Base-by-base conservation (phyloP, 1,140 invertebrate genomes). In the Berghia stephanieae region DNA sequence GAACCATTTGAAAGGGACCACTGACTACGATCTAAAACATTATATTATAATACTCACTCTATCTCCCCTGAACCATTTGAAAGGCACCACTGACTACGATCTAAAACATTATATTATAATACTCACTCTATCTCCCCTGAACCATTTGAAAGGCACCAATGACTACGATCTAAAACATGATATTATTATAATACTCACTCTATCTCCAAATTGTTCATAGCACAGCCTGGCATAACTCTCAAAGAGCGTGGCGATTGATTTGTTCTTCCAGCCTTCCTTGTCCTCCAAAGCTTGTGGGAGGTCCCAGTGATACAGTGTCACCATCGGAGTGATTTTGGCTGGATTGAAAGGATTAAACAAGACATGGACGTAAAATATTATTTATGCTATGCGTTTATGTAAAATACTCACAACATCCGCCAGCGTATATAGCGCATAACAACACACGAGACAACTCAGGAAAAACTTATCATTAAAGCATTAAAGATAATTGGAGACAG, bases 261-360 rank as follows among this genome's bases (percentile, higher is more conserved):
- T 82, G 80, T 92, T 92, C 0, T 87, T 78, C 90, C 92, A 92
- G 3, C 91, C 92, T 36, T 87, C 90, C 3, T 73, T 24, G 46
- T 83, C 69, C 60, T 89, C 44, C 44, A 77, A 60, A 13, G 81
- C 77, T 74, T 87, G 86, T 5, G 90, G 86, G 43, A 89, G 82
- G 76, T 91, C 91, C 88, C 89, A 91, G 83, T 92, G 91, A 80
- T 89, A 91, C 36, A 92, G 78, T 8, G 88, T 92, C 0, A 94
- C 92, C 89, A 87, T 83, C 18, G 87, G 87, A 38, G 79, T 40
- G 46, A 89, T 86, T 1, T 78, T 75, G 55, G 18, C 5, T 3
- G 27, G 52, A 71, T 43, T 78, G 57, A 10, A 34, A 40, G 18
- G 4, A 46, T 44, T 27, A 40, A 31, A 44, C 8, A 73, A 6